These are phyloP conservation scores for Acanthiza pusilla DNA, from an alignment of 2,797 vertebrate genomes.

Conservation along the genomic window DNA sequence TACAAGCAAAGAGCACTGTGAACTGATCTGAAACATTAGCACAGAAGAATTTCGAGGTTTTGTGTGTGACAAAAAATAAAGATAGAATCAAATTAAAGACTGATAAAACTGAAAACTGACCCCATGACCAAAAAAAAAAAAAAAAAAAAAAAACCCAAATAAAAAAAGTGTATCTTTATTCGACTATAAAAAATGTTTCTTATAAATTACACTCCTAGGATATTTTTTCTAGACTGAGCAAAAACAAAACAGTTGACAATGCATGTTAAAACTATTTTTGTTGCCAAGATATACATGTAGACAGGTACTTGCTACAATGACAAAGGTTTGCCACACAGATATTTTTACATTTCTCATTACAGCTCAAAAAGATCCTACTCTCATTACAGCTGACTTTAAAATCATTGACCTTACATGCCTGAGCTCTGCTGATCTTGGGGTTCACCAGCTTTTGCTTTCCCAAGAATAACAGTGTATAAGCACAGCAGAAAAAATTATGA, in stretches of 20 bases:
- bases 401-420: background rate
- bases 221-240: background rate
- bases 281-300: background rate
- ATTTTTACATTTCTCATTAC: background rate
- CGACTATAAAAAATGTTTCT: background rate
- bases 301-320: background rate
- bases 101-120: background rate
- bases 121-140: background rate
- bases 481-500: fast-evolving
- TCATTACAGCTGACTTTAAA: background rate
- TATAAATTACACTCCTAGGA: background rate
- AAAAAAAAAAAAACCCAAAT: background rate
- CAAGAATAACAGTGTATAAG: background rate
- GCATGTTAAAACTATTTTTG: background rate
- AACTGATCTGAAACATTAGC: background rate
- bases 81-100: background rate
- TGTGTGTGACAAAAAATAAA: background rate
- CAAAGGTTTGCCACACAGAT: background rate
- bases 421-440: background rate
- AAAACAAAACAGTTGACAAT: background rate
- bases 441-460: background rate
- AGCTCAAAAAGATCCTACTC: background rate
- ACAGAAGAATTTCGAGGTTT: background rate
- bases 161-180: background rate
- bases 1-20: background rate